Conservation (phyloP, 2,113 vertebrate genomes). For the Thamnaconus septentrionalis region DNA sequence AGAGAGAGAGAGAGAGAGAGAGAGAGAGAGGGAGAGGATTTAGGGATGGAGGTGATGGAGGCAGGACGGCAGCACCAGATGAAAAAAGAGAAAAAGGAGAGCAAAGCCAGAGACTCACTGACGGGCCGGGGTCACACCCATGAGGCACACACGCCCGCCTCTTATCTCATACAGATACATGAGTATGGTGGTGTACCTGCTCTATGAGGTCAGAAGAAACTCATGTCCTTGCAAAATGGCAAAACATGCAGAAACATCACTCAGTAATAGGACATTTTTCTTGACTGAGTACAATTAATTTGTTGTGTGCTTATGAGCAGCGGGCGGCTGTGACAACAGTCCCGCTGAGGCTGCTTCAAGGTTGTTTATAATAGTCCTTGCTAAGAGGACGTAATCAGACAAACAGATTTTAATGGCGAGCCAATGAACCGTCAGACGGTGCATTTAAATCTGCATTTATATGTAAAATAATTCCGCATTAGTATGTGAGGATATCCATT, state of each 20-base stretch:
- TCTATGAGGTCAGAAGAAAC: not conserved
- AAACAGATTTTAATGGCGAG: conserved; percentile 50
- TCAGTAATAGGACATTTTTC: not conserved
- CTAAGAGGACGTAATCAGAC: conserved; percentile 40
- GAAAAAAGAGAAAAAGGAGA: conserved; percentile 60
- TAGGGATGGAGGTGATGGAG: conserved; percentile 45
- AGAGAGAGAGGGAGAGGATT: conserved; percentile 44
- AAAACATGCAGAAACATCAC: too few species aligned
- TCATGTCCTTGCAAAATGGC: too few species aligned
- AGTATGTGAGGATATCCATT: conserved; percentile 68
- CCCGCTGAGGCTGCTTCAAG: conserved; percentile 31
- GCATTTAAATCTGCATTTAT: conserved; percentile 65
- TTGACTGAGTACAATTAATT: conserved; percentile 11
- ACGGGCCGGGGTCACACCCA: conserved; percentile 57
- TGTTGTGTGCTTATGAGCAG: not conserved
- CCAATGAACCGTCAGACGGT: conserved; percentile 35
- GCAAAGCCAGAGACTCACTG: conserved; percentile 61
- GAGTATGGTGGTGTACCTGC: conserved; percentile 43
- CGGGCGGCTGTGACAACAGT: not conserved
- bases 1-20: conserved; percentile 57
- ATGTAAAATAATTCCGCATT: conserved; percentile 72
- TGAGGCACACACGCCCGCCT: conserved; percentile 38
- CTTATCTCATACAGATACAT: conserved; percentile 55
- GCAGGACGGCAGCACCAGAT: conserved; percentile 64
- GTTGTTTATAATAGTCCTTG: conserved; percentile 45